Evolutionary conservation across 1,140 invertebrate genomes (phyloP), one percentile per base, ranked within the genome.

Genomic region (Calephelis nemesis): DNA sequence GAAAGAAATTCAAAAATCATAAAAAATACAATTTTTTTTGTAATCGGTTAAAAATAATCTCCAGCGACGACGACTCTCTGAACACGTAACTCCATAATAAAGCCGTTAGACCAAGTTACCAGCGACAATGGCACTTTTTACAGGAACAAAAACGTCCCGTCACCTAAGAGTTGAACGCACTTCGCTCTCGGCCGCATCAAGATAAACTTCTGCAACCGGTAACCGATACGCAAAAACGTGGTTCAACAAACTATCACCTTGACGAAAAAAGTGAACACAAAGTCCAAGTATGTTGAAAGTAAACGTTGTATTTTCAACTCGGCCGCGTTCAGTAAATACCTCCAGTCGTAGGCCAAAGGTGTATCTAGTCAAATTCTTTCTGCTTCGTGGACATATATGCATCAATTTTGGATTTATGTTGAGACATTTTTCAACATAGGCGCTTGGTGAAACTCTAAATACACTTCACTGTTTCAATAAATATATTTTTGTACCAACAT

Each of bases 201-300:
- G 70, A 72, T 72, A 74, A 81, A 76, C 68, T 45, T 58, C 52
- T 62, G 66, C 70, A 73, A 85, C 77, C 80, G 79, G 78, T 78
- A 78, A 74, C 68, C 65, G 71, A 60, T 70, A 71, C 77, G 79
- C 76, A 87, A 87, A 87, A 87, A 84, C 70, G 63, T 65, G 65
- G 84, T 87, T 87, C 84, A 85, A 84, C 73, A 80, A 81, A 87
- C 84, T 68, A 58, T 67, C 58, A 64, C 67, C 52, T 48, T 40
- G 40, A 39, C 11, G 42, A 48, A 67, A 65, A 71, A 13, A 50
- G 39, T 47, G 58, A 42, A 47, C 30, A 15, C 54, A 10, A 12
- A 62, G n/a, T 19, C 8, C 45, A 45, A 6, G 11, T n/a, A 40
- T 8, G 19, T 40, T 58, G 5, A 39, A 30, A 58, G 54, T 7